Evolutionary conservation across 2,888 invertebrate species (phyloP).

Genomic region (Stomorhina lunata): DNA sequence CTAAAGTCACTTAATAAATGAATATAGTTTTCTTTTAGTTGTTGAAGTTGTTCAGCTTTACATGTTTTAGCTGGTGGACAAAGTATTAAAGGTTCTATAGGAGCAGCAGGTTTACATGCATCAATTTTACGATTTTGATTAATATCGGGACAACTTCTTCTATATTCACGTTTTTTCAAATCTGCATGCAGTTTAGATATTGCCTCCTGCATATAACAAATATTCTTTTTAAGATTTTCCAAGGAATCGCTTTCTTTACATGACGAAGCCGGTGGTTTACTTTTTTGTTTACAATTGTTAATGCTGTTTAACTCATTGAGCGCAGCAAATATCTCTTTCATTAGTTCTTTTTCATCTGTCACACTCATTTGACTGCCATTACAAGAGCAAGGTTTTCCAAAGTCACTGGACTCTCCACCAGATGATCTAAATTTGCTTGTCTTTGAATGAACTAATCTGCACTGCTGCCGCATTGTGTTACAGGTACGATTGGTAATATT

Average conservation of each 20-base stretch:
- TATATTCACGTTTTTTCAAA: conserved; percentile 68
- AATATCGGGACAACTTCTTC: background rate
- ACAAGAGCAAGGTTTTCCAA: conserved; percentile 20
- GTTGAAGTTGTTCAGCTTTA: conserved; percentile 72
- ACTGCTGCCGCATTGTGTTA: conserved; percentile 35
- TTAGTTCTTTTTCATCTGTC: conserved; percentile 42
- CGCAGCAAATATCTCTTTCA: conserved; percentile 31
- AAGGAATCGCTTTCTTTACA: conserved; percentile 53
- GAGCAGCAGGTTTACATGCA: background rate
- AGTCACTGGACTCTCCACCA: conserved; percentile 58
- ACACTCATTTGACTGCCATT: conserved; percentile 28
- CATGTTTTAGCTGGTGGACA: conserved; percentile 71
- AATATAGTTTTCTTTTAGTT: conserved; percentile 76
- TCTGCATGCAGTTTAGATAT: conserved; percentile 71
- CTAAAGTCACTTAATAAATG: conserved; percentile 74
- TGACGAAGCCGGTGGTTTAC: too few relatives aligned
- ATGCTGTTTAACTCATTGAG: conserved; percentile 32
- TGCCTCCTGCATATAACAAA: conserved; percentile 72
- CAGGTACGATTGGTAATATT: conserved; percentile 67
- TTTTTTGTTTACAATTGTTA: background rate
- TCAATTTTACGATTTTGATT: conserved; percentile 45
- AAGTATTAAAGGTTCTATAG: conserved; percentile 52
- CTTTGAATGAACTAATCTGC: background rate
- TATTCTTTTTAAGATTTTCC: conserved; percentile 71
- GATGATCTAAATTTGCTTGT: conserved; percentile 46